phyloP scores from a whole-genome alignment of 1,140 invertebrate genomes.

The Saccostrea cuccullata region DNA sequence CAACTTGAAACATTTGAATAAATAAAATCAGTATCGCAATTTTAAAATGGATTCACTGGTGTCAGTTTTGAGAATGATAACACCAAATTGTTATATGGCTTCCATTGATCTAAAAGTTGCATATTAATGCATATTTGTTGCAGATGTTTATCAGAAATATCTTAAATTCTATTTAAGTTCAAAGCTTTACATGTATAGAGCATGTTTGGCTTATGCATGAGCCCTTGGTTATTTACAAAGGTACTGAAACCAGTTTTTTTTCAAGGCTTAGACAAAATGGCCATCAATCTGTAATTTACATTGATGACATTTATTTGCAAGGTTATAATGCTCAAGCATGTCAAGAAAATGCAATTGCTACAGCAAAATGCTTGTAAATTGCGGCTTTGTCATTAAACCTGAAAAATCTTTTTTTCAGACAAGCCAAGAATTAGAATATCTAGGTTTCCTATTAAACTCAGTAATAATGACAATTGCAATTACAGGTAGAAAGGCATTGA shows the following conservation, averaged over 20 bases:
- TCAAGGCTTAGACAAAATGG: neutral
- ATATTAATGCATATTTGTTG: too few relatives aligned
- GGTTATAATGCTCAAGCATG: neutral
- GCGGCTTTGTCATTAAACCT: conserved; percentile 1
- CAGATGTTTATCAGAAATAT: too few relatives aligned
- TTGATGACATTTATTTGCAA: conserved; percentile 20
- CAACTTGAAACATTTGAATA: too few relatives aligned
- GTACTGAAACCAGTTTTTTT: conserved; percentile 7
- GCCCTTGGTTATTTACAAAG: neutral
- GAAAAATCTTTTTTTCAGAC: neutral
- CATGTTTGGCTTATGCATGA: conserved; percentile 9
- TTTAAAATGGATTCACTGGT: too few relatives aligned
- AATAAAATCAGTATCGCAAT: too few relatives aligned
- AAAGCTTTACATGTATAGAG: neutral
- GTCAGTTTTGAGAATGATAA: too few relatives aligned
- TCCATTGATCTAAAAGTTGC: too few relatives aligned
- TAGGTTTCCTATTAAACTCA: conserved; percentile 4
- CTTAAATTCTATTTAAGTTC: too few relatives aligned
- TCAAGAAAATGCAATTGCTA: neutral
- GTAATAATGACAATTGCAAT: neutral
- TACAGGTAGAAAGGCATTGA: neutral
- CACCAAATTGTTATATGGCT: too few relatives aligned
- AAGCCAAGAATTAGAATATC: neutral
- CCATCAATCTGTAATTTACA: conserved; percentile 14
- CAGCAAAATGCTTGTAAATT: conserved; percentile 2